Percentiles rank a stretch among this genome's conserved stretches.
phyloP scores from a whole-genome alignment of 2,888 invertebrate species.

The Galeopsomyia nigrocyanea region DNA sequence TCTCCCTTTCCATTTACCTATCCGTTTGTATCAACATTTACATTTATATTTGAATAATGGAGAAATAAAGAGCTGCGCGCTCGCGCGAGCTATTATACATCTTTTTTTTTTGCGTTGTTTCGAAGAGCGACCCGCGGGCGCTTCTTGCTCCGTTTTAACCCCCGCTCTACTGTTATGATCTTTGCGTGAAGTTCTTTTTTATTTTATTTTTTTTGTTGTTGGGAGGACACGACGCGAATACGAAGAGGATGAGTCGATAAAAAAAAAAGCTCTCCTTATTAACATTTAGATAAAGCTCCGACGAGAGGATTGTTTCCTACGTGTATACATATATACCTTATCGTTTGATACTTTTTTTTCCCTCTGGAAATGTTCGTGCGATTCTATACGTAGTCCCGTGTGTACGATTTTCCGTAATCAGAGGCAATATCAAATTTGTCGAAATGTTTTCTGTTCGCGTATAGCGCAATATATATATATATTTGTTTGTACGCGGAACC shows the following conservation, averaged over 20 bases:
- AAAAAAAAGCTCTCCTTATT: conserved; percentile 55
- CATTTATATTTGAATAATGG: conserved; percentile 70
- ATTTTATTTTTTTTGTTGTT: too few species aligned
- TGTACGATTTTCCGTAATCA: conserved; percentile 50
- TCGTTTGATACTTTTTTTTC: conserved; percentile 36
- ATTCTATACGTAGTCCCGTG: conserved; percentile 50
- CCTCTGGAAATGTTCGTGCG: conserved; percentile 25
- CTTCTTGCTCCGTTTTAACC: conserved; percentile 42
- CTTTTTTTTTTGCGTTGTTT: conserved; percentile 59
- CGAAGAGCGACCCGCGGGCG: conserved; percentile 60
- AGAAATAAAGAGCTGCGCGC: conserved; percentile 64
- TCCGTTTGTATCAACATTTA: conserved; percentile 70
- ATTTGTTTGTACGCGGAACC: neutral
- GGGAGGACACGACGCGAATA: conserved; percentile 9
- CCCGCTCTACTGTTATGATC: conserved; percentile 44
- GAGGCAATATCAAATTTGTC: too few species aligned
- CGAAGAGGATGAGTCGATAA: conserved; percentile 28
- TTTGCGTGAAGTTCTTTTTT: conserved; percentile 16
- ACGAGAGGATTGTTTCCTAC: conserved; percentile 40
- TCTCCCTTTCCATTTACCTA: conserved; percentile 69
- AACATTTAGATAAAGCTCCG: conserved; percentile 67
- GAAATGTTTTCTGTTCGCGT: neutral
- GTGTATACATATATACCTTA: neutral
- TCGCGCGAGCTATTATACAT: conserved; percentile 59
- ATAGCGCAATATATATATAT: neutral